phyloP scores from a whole-genome alignment of 2,113 vertebrate genomes.

The Jaculus jaculus region DNA sequence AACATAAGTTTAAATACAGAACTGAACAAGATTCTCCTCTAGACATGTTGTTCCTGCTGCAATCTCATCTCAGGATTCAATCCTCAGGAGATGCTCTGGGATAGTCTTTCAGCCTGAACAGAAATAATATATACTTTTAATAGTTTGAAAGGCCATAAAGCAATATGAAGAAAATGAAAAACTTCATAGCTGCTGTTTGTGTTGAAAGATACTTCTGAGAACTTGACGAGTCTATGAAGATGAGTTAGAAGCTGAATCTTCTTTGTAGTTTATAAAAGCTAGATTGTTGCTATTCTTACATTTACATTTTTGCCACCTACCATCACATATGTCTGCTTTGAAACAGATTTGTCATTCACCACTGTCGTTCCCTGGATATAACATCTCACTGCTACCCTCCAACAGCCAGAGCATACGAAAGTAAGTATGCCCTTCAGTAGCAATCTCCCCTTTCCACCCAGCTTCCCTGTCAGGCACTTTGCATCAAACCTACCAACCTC shows the following conservation, averaged over 20 bases:
- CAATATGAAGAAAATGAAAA: conserved; percentile 6
- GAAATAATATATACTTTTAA: conserved; percentile 36
- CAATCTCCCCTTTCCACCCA: not conserved
- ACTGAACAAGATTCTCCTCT: not conserved
- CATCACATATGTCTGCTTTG: conserved; percentile 6
- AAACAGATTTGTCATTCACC: not conserved
- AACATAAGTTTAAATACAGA: conserved; percentile 35
- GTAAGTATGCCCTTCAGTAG: not conserved
- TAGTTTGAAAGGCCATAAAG: conserved; percentile 7
- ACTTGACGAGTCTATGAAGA: not conserved
- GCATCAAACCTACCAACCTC: not conserved
- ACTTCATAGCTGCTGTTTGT: not conserved
- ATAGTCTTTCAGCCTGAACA: not conserved
- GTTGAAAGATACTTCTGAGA: conserved; percentile 14
- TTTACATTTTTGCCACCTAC: conserved; percentile 8
- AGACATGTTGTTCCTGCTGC: not conserved
- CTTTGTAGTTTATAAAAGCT: not conserved
- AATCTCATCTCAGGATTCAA: not conserved
- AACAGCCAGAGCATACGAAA: not conserved
- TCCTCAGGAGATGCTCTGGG: not conserved
- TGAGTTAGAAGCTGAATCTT: not conserved
- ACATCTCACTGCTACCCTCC: not conserved
- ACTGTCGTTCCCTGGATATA: not conserved
- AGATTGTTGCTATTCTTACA: not conserved
- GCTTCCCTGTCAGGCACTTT: not conserved